These are phyloP conservation scores for Lithophane socia DNA, from an alignment of 2,888 invertebrate genomes.

Conservation along the genomic window DNA sequence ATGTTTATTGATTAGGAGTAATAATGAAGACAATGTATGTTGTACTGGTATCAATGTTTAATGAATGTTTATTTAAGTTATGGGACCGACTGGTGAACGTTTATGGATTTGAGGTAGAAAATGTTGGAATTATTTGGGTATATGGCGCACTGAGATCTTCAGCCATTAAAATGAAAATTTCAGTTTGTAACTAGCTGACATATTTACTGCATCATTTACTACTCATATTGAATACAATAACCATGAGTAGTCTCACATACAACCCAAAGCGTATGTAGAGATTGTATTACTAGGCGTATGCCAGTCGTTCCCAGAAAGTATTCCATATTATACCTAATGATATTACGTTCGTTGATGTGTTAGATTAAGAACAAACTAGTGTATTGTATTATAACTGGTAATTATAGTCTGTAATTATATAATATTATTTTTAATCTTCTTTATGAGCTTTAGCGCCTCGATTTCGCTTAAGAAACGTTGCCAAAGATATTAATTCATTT, in stretches of 20 bases:
- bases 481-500: constrained; percentile 71
- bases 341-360: constrained; percentile 77
- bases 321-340: constrained; percentile 73
- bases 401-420: constrained; percentile 56
- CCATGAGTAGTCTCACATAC: not conserved
- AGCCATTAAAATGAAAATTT: no score
- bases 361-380: constrained; percentile 75
- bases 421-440: constrained; percentile 60
- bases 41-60: constrained; percentile 73
- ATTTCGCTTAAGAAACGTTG: constrained; percentile 71
- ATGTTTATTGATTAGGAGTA: constrained; percentile 62
- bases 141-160: not conserved
- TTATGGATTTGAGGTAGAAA: not conserved
- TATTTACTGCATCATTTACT: not conserved
- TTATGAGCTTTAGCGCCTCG: constrained; percentile 67
- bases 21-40: constrained; percentile 78
- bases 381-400: constrained; percentile 67
- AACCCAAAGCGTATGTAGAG: not conserved
- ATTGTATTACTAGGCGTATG: constrained; percentile 40
- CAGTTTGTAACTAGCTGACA: not conserved
- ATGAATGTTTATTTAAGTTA: constrained; percentile 72
- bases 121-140: not conserved
- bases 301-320: constrained; percentile 62
- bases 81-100: constrained; percentile 55
- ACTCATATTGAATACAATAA: not conserved